phyloP scores from a whole-genome alignment of 2,797 vertebrate genomes.

The Lepidocolaptes lacrymiger region DNA sequence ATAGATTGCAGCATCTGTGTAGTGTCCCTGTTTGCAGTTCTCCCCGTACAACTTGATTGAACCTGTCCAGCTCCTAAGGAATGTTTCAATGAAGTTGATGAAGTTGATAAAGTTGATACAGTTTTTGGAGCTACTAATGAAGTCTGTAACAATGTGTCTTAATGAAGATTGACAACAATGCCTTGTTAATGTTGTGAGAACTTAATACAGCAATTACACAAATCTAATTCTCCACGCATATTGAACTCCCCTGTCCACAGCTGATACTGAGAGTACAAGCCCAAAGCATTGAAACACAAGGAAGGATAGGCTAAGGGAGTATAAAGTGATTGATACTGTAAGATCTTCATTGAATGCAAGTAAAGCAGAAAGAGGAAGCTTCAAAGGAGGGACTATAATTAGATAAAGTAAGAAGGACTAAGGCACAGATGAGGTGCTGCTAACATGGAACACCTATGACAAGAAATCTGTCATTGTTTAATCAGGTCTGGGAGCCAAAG shows the following conservation, averaged over 20 bases:
- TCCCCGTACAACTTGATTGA: neutral
- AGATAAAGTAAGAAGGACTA: neutral
- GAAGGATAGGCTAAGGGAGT: neutral
- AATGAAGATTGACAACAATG: neutral
- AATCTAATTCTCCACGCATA: neutral
- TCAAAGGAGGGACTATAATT: neutral
- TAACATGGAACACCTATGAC: neutral
- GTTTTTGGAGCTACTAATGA: neutral
- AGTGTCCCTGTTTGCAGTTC: neutral
- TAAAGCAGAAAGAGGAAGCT: neutral
- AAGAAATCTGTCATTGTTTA: neutral
- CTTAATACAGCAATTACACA: neutral
- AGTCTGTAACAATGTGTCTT: neutral
- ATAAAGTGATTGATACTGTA: fast-evolving
- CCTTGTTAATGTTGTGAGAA: neutral
- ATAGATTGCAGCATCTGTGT: neutral
- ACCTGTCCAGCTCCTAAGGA: neutral
- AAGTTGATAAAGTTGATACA: neutral
- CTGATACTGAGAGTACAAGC: neutral
- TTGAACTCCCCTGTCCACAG: neutral
- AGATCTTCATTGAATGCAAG: neutral
- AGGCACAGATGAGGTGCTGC: neutral
- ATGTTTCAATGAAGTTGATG: neutral
- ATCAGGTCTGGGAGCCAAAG: neutral
- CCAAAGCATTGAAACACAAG: neutral